Percentiles rank a stretch among this genome's conserved stretches.
phyloP scores from a whole-genome alignment of 1,140 invertebrate genomes.

The Zaprionus gabonicus region DNA sequence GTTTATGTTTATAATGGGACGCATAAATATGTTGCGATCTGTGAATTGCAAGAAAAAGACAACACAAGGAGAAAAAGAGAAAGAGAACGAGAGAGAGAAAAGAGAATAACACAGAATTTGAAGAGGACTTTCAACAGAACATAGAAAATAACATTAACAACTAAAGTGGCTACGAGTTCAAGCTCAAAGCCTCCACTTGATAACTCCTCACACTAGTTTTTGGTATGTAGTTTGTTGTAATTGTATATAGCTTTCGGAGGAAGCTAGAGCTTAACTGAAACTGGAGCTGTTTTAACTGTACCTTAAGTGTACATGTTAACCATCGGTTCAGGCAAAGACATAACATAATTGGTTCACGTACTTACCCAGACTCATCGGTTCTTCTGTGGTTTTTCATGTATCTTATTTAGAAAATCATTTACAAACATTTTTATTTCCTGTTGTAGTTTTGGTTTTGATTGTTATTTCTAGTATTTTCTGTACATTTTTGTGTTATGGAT shows the following conservation, averaged over 20 bases:
- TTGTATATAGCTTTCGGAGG: not conserved
- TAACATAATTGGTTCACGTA: constrained; percentile 13
- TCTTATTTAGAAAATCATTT: constrained; percentile 66
- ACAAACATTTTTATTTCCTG: constrained; percentile 71
- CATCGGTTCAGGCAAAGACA: constrained; percentile 20
- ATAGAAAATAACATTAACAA: constrained; percentile 24
- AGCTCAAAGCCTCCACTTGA: not conserved
- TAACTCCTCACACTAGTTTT: constrained; percentile 1
- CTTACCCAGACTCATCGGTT: constrained; percentile 49
- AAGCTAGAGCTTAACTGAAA: not conserved
- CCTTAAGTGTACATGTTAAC: constrained; percentile 23
- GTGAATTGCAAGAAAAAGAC: constrained; percentile 63
- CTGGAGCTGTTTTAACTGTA: constrained; percentile 29
- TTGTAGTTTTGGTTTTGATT: constrained; percentile 20
- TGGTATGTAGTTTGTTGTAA: not conserved
- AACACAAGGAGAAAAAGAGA: constrained; percentile 49
- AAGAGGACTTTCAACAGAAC: constrained; percentile 38
- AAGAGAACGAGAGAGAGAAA: constrained; percentile 50
- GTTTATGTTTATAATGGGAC: constrained; percentile 82
- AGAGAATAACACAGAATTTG: constrained; percentile 59
- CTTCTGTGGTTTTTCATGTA: constrained; percentile 21
- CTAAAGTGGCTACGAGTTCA: constrained; percentile 1
- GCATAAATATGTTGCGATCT: constrained; percentile 84
- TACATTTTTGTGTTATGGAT: constrained; percentile 48
- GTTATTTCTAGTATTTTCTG: constrained; percentile 35